Percentiles rank a stretch among this genome's conserved stretches.
These are phyloP conservation scores for Caradrina kadenii DNA, from an alignment of 2,888 invertebrate genomes.

Conservation along the genomic window DNA sequence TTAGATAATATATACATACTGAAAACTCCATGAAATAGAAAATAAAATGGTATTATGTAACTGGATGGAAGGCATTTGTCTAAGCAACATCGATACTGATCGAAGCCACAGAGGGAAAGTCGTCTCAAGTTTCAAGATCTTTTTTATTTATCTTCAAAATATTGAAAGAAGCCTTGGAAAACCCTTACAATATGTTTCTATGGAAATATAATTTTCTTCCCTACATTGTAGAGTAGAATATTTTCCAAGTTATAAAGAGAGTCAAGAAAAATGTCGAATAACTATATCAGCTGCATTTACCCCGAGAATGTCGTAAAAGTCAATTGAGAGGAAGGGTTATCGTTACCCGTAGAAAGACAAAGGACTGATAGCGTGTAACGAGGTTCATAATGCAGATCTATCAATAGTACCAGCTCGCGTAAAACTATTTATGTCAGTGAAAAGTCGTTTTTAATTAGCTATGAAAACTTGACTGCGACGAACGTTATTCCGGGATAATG, in stretches of 20 bases:
- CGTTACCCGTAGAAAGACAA: constrained; percentile 42
- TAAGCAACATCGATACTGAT: constrained; percentile 11
- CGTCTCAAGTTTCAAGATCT: constrained; percentile 35
- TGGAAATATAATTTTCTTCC: constrained; percentile 9
- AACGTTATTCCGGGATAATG: neutral
- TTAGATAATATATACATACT: neutral
- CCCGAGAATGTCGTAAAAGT: constrained; percentile 44
- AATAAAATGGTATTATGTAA: constrained; percentile 1
- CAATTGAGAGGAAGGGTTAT: constrained; percentile 50
- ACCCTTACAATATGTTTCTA: neutral
- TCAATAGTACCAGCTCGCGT: constrained; percentile 8
- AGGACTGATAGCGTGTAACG: constrained; percentile 43
- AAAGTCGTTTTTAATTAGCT: constrained; percentile 6
- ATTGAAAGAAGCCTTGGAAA: constrained; percentile 29
- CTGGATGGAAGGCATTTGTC: constrained; percentile 4
- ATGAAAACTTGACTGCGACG: neutral
- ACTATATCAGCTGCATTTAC: constrained; percentile 54
- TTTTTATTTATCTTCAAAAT: constrained; percentile 30
- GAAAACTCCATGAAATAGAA: neutral
- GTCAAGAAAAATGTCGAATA: constrained; percentile 25
- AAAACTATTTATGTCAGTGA: constrained; percentile 6
- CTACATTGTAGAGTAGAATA: constrained; percentile 1
- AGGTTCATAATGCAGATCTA: constrained; percentile 29
- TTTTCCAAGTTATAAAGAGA: constrained; percentile 17
- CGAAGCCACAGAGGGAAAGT: constrained; percentile 32